Percentiles rank a stretch among this genome's conserved stretches.
These are phyloP conservation scores for Etheostoma perlongum DNA, from an alignment of 2,797 vertebrate genomes.

Conservation along the genomic window DNA sequence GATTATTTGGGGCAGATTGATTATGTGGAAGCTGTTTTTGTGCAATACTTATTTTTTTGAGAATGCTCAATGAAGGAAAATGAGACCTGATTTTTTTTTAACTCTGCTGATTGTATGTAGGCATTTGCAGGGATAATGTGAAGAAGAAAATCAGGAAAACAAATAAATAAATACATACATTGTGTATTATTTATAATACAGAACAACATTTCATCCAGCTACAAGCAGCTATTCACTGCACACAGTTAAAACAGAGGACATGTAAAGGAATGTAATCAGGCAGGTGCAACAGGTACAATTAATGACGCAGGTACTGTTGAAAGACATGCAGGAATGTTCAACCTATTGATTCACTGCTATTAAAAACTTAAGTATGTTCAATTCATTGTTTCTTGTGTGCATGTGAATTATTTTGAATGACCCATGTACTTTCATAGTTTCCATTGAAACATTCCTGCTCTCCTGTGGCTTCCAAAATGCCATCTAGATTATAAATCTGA, in stretches of 20 bases:
- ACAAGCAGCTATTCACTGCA: constrained; percentile 10
- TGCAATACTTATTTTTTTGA: background rate
- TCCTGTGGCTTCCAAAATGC: constrained; percentile 4
- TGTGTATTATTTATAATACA: background rate
- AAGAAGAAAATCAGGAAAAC: background rate
- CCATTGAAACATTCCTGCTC: constrained; percentile 40
- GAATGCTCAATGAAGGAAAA: background rate
- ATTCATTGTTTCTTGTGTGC: constrained; percentile 10
- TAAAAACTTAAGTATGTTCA: constrained; percentile 2
- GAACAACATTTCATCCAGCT: background rate
- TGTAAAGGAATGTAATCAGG: constrained; percentile 57
- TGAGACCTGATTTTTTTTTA: background rate
- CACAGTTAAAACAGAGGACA: constrained; percentile 15
- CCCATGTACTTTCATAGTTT: constrained; percentile 43
- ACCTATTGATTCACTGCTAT: constrained; percentile 34
- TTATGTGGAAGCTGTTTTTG: background rate
- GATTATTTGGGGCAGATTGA: background rate
- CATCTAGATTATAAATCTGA: constrained; percentile 11
- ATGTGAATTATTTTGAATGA: constrained; percentile 28
- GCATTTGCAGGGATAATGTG: background rate
- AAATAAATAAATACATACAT: background rate
- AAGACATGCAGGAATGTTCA: constrained; percentile 45
- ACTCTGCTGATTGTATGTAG: background rate
- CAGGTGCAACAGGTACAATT: constrained; percentile 59
- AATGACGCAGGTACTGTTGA: constrained; percentile 37